phyloP scores from a whole-genome alignment of 2,797 vertebrate genomes.

The Cephalopachus bancanus region DNA sequence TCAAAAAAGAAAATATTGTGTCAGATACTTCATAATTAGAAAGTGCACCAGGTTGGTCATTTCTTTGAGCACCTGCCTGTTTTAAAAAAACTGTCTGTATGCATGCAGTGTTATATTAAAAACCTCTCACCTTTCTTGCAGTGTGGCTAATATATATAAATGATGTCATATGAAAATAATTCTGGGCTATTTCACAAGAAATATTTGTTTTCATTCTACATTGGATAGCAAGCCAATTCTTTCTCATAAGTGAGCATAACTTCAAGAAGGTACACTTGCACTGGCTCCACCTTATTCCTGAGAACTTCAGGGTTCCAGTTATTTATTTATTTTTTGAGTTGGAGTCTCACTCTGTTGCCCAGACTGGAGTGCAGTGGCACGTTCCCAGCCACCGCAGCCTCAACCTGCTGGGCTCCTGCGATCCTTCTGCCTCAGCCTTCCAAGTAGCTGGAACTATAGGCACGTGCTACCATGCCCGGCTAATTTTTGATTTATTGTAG shows the following conservation, averaged over 20 bases:
- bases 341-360: too few species aligned
- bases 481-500: too few species aligned
- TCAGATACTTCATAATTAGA: conserved; percentile 1
- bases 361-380: too few species aligned
- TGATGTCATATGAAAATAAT: neutral
- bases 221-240: neutral
- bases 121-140: neutral
- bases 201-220: conserved; percentile 52
- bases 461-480: too few species aligned
- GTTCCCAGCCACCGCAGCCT: too few species aligned
- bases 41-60: neutral
- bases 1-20: neutral
- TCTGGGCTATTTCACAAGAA: conserved; percentile 57
- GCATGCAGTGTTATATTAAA: neutral
- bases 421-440: too few species aligned
- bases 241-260: neutral
- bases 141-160: neutral
- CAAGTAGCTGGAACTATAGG: too few species aligned
- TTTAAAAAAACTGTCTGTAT: neutral
- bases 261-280: neutral
- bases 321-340: too few species aligned
- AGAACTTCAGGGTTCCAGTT: neutral
- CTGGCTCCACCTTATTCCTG: neutral
- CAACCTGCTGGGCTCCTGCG: too few species aligned
- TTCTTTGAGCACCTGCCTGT: conserved; percentile 3